Evolutionary conservation across 2,797 vertebrate species (phyloP).

Genomic region (Acipenser transmontanus): DNA sequence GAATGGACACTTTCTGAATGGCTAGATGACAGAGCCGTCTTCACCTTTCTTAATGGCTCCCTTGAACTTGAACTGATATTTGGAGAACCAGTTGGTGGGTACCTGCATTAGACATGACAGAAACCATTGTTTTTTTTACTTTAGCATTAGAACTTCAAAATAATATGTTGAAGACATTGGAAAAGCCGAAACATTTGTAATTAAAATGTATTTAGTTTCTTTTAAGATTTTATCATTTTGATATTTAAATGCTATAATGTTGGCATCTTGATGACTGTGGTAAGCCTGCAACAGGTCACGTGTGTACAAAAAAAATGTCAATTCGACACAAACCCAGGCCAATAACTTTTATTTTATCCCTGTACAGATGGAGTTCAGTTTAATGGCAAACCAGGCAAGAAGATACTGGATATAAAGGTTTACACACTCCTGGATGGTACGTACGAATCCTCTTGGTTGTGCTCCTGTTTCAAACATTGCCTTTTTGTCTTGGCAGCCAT

Average conservation of each 20-base stretch:
- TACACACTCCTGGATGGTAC: constrained; percentile 51
- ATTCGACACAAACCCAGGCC: background rate
- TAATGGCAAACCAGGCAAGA: constrained; percentile 29
- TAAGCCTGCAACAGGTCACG: no score
- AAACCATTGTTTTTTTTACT: background rate
- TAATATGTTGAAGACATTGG: background rate
- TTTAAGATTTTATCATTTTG: no score
- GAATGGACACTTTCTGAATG: constrained; percentile 52
- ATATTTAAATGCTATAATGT: no score
- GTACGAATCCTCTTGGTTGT: constrained; percentile 16
- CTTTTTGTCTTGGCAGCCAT: background rate
- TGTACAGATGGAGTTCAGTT: constrained; percentile 28
- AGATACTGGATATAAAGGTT: constrained; percentile 44
- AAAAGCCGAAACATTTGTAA: no score
- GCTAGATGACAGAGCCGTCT: constrained; percentile 29
- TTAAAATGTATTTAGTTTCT: no score
- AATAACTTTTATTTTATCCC: constrained; percentile 14
- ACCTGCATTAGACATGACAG: background rate
- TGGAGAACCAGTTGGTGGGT: constrained; percentile 39
- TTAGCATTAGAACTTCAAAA: background rate
- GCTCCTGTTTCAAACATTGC: background rate
- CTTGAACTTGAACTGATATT: constrained; percentile 45
- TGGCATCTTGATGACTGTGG: no score
- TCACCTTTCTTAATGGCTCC: constrained; percentile 55
- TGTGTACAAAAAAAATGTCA: no score